Percentiles rank a stretch among this genome's conserved stretches.
phyloP scores from a whole-genome alignment of 2,888 invertebrate species.

The Girardia tigrina region DNA sequence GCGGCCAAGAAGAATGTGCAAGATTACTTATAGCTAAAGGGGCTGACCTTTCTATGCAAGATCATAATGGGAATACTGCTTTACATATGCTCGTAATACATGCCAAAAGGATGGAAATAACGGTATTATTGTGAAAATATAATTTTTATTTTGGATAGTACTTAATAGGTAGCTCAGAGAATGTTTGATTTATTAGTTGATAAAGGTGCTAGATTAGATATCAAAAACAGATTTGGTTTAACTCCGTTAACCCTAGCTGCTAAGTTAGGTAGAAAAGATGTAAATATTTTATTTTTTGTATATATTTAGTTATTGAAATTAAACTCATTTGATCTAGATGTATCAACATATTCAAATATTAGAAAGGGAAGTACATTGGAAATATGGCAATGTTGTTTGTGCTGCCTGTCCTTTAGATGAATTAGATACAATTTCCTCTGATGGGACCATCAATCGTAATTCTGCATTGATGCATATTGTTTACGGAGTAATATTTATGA shows the following conservation, averaged over 20 bases:
- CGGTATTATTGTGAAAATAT: not conserved
- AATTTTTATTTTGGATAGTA: not conserved
- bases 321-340: no score
- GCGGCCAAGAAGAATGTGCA: slow-evolving; percentile 91
- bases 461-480: slow-evolving; percentile 87
- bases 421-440: slow-evolving; percentile 82
- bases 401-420: slow-evolving; percentile 86
- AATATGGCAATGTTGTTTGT: slow-evolving; percentile 80
- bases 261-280: slow-evolving; percentile 72
- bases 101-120: slow-evolving; percentile 50
- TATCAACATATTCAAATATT: slow-evolving; percentile 92
- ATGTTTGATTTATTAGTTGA: slow-evolving; percentile 79
- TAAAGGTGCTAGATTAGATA: slow-evolving; percentile 72
- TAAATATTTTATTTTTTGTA: slow-evolving; percentile 38
- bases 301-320: slow-evolving; percentile 30
- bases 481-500: slow-evolving; percentile 65
- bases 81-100: slow-evolving; percentile 90
- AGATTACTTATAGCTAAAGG: slow-evolving; percentile 79
- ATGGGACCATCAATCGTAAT: slow-evolving; percentile 79
- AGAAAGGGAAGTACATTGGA: slow-evolving; percentile 91
- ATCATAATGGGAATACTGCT: slow-evolving; percentile 90
- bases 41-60: slow-evolving; percentile 82
- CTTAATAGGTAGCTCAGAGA: slow-evolving; percentile 13
- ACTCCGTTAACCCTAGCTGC: slow-evolving; percentile 85
- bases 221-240: slow-evolving; percentile 69